Base-by-base conservation (phyloP, 2,888 invertebrate species). In the Eugnorisma glareosa region DNA sequence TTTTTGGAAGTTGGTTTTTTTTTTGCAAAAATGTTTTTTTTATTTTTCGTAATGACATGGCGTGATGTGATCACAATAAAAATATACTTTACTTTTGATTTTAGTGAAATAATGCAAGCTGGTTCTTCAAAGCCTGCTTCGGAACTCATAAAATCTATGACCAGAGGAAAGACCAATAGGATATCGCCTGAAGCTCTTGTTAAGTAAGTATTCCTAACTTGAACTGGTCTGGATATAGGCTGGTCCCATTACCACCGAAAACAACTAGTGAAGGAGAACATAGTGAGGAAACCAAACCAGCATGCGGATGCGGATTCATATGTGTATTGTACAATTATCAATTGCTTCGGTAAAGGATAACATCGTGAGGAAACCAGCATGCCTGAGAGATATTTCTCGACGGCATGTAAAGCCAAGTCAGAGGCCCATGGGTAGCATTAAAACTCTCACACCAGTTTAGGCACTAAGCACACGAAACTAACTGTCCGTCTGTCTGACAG, bases 121-220 rank as follows among this genome's bases (percentile, higher is more conserved):
- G 98, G 98, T 0, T 97, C 98, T 4, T 97, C 98, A 0, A 97
- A 97, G 86, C 94, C 97, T 13, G 97, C 98, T 91, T 97, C 97
- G n/a, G 98, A 99, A 79, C 97, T 98, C 24, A 97, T 99, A 82
- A 93, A 95, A 45, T 96, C 97, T 73, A 97, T 98, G 93, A 98
- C 98, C 0, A 96, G 97, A 76, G 98, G 98, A 0, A 97, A 97
- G 87, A 97, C 97, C 0, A 98, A 98, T 88, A 96, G 97, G 86
- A 97, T 99, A 91, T 98, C 98, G 59, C 98, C 98, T 0, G 97
- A 97, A 84, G 97, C 99, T 0, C 96, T 99, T 87, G 95, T 98
- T 51, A 97, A 98, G 92, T 96, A 72, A 87, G 93, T 89, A 51
- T 35, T 0, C 21, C 15, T 18, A 13, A 1, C 5, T 59, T 40